Conservation (phyloP, 2,797 vertebrate species). For the Sebastes aleutianus region DNA sequence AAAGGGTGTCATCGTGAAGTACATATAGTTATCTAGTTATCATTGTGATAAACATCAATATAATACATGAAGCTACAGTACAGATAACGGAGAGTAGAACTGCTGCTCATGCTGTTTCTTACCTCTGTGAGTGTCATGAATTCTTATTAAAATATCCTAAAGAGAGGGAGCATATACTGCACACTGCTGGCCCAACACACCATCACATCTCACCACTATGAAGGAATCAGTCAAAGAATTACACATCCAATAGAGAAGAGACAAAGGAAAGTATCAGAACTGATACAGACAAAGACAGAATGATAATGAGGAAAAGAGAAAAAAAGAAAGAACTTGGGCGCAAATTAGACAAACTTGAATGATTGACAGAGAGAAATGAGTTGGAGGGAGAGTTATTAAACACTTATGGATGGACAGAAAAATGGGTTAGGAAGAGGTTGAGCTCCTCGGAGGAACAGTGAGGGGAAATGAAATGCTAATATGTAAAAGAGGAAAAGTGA, state of each 20-base stretch:
- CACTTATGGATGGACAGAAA: neutral
- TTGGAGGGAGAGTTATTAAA: neutral
- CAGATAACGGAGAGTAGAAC: neutral
- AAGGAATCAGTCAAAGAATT: constrained; percentile 6
- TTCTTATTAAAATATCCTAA: neutral
- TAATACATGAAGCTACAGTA: neutral
- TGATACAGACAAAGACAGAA: neutral
- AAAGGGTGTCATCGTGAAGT: neutral
- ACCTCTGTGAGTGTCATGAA: neutral
- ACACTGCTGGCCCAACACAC: neutral
- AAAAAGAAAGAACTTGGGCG: neutral
- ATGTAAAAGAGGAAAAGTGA: constrained; percentile 57
- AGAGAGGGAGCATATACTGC: neutral
- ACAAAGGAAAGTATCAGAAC: neutral
- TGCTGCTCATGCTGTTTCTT: neutral
- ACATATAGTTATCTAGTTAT: neutral
- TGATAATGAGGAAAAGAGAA: neutral
- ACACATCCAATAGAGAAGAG: neutral
- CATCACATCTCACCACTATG: neutral
- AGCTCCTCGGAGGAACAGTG: constrained; percentile 34
- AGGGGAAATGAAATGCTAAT: constrained; percentile 62
- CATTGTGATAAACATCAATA: neutral
- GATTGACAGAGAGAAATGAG: constrained; percentile 20
- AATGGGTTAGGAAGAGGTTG: constrained; percentile 14
- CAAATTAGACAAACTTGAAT: constrained; percentile 11